Percentiles rank a stretch among this genome's conserved stretches.
Evolutionary conservation across 2,113 vertebrate genomes (phyloP).

Genomic region (Zapus hudsonius): DNA sequence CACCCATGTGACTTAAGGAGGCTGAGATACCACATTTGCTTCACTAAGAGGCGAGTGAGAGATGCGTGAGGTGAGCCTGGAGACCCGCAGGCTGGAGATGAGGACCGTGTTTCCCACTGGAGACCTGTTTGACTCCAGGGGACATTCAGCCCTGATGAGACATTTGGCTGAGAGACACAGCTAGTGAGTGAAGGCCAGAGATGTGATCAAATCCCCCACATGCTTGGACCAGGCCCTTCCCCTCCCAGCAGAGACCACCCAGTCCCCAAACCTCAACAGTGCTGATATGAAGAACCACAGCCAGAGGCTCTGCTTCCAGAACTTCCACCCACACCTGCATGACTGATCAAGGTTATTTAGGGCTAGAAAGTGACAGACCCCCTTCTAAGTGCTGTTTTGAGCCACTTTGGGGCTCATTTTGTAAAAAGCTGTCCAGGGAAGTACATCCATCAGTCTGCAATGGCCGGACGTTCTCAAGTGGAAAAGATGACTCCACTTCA

Average conservation of each 20-base stretch:
- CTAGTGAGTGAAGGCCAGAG: neutral
- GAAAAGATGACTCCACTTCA: neutral
- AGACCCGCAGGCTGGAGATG: neutral
- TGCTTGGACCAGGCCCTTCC: neutral
- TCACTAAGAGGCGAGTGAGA: accelerated
- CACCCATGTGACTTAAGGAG: neutral
- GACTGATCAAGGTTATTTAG: neutral
- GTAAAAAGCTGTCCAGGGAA: neutral
- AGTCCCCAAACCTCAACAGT: accelerated
- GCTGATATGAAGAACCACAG: neutral
- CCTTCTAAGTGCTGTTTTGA: neutral
- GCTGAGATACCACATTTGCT: neutral
- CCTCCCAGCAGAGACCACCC: accelerated
- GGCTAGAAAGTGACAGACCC: neutral
- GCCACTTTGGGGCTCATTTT: neutral
- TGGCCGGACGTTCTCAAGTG: neutral
- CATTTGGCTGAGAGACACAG: neutral
- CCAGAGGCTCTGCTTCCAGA: neutral
- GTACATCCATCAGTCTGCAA: neutral
- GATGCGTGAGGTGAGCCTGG: neutral
- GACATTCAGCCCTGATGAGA: neutral
- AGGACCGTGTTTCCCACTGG: neutral
- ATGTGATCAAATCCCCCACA: accelerated
- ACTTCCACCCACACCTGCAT: neutral
- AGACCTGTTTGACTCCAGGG: neutral